Percentiles rank a stretch among this genome's conserved stretches.
Evolutionary conservation across 2,888 invertebrate genomes (phyloP).

Genomic region (Metellina segmentata): DNA sequence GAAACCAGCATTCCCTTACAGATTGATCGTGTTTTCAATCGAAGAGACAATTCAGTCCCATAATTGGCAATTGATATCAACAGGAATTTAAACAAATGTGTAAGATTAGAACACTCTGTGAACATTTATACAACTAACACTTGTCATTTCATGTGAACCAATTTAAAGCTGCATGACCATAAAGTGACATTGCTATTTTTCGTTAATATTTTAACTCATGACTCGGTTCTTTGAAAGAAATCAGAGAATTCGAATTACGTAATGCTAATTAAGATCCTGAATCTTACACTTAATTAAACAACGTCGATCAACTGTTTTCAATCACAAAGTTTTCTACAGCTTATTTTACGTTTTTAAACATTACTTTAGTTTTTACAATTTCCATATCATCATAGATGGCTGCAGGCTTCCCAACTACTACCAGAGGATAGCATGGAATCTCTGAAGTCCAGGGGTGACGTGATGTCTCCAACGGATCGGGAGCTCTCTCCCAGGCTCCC

Average conservation of each 20-base stretch:
- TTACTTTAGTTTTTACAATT: background rate
- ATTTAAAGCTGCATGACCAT: background rate
- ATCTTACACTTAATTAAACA: background rate
- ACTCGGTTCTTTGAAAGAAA: background rate
- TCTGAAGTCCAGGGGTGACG: conserved; percentile 72
- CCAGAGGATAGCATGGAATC: conserved; percentile 72
- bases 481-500: conserved; percentile 65
- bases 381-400: conserved; percentile 70
- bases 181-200: background rate
- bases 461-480: conserved; percentile 66
- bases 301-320: background rate
- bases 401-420: conserved; percentile 75
- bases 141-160: background rate
- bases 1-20: background rate
- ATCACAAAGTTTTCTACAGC: background rate
- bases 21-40: background rate
- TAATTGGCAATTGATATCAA: background rate
- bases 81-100: background rate
- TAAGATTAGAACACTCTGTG: background rate
- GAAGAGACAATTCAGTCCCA: background rate
- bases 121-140: background rate
- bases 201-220: background rate
- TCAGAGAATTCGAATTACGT: background rate
- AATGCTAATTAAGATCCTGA: background rate
- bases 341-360: conserved; percentile 38